phyloP scores from a whole-genome alignment of 1,140 invertebrate species.

The Lucilia cuprina region DNA sequence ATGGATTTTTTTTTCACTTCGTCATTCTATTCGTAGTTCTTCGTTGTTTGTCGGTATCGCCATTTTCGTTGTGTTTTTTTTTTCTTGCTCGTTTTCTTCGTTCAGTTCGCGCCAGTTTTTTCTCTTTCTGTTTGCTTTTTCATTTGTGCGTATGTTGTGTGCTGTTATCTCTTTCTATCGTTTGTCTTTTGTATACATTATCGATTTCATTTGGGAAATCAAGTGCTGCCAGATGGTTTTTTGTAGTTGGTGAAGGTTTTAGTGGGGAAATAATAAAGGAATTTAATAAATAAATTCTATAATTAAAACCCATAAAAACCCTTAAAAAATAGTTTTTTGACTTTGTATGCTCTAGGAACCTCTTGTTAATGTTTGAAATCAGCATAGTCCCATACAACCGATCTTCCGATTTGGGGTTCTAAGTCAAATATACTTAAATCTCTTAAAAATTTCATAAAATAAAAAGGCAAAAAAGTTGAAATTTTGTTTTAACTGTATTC shows the following conservation, averaged over 20 bases:
- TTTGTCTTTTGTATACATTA: not conserved
- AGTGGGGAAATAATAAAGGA: too few relatives aligned
- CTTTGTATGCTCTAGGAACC: too few relatives aligned
- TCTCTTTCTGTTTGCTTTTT: constrained; percentile 36
- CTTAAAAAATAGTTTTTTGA: too few relatives aligned
- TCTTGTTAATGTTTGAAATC: too few relatives aligned
- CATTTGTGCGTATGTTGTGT: constrained; percentile 36
- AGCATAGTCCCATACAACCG: too few relatives aligned
- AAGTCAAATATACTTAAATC: too few relatives aligned
- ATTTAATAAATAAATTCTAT: too few relatives aligned
- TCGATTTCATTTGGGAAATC: constrained; percentile 6
- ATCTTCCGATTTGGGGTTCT: too few relatives aligned
- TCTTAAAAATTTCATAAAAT: too few relatives aligned
- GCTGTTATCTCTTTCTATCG: constrained; percentile 5
- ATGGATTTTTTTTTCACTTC: constrained; percentile 55
- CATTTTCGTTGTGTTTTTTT: constrained; percentile 45
- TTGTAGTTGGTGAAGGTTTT: not conserved
- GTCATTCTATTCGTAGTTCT: constrained; percentile 58
- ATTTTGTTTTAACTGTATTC: too few relatives aligned
- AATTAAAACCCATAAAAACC: too few relatives aligned
- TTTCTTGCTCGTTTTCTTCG: constrained; percentile 22
- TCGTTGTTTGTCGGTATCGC: constrained; percentile 52
- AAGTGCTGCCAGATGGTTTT: not conserved
- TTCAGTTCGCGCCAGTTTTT: constrained; percentile 33
- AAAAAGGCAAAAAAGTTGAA: too few relatives aligned